Base-by-base conservation (phyloP, 64 coral and sea anemone species). In the Orbicella faveolata region DNA sequence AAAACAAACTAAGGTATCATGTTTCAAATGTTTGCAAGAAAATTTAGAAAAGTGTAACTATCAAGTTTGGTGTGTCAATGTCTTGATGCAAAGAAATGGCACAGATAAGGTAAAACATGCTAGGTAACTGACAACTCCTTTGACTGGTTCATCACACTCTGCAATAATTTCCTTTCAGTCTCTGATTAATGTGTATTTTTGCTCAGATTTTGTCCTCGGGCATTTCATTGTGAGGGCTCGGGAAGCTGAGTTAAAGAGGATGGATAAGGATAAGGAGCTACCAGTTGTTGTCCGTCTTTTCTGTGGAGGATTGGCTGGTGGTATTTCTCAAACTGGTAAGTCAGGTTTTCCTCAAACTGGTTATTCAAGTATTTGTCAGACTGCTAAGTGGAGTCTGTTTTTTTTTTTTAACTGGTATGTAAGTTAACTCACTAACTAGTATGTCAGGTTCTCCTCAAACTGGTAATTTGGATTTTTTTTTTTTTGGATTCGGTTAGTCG, bases 271-370 rank as follows among this genome's bases (percentile, higher is more conserved):
- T 57, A 79, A 79, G 67, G 74, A 92, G 18, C 36, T 92, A 67
- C 90, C 90, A 10, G 57, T 92, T 8, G 53, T 39, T 14, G 61
- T 92, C 76, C 83, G 70, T 21, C 73, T 92, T 17, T 35, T 87
- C 1, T 92, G 90, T 87, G 90, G 90, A 1, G 83, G 73, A 59
- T 51, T 92, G 1, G 90, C 90, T 66, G 90, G 90, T 65, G 82
- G 81, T 36, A 48, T 92, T 66, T 92, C 90, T 15, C 90, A 92
- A 52, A 82, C 90, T 78, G 74, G 83, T 92, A 52, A 52, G 73
- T 57, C 48, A 5, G 1, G 14, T 57, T 15, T 9, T n/a, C 55
- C 20, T n/a, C 19, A 57, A 3, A 9, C 48, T 76, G 64, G 17
- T 21, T 8, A 21, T 7, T 44, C 41, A 21, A 1, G 37, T 44